Evolutionary conservation across 2,888 invertebrate species (phyloP).

Genomic region (Euzetes globulus): DNA sequence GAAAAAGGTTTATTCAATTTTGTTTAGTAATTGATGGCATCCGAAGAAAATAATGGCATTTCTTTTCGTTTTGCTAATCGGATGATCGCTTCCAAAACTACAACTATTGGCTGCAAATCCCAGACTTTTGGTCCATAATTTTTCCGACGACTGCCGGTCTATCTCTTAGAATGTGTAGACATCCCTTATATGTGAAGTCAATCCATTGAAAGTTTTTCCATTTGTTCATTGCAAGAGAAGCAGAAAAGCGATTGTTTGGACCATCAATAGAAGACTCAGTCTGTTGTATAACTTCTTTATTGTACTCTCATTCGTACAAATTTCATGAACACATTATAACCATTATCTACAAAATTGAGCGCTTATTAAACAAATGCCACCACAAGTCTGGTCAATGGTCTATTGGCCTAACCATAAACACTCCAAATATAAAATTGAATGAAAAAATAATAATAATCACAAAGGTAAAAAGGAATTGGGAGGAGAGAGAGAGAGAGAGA

Average conservation of each 20-base stretch:
- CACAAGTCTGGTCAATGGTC: background rate
- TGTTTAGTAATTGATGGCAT: conserved; percentile 15
- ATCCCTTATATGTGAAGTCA: background rate
- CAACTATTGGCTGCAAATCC: background rate
- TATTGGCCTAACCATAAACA: background rate
- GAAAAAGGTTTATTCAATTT: conserved; percentile 2
- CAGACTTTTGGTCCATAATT: background rate
- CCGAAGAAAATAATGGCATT: conserved; percentile 2
- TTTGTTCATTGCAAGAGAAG: background rate
- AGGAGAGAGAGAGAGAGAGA: background rate
- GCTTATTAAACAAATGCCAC: conserved; percentile 3
- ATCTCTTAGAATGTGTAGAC: background rate
- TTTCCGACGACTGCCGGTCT: background rate
- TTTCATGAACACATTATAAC: background rate
- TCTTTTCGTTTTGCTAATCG: conserved; percentile 1
- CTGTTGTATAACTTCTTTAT: background rate
- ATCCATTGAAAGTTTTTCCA: background rate
- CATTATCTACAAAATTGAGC: conserved; percentile 15
- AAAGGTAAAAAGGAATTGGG: background rate
- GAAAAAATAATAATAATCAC: background rate
- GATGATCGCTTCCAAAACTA: background rate
- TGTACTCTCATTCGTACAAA: background rate
- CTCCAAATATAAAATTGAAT: background rate
- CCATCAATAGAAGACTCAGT: background rate
- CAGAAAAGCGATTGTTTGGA: background rate